Evolutionary conservation across 2,113 vertebrate genomes (phyloP).

Genomic region (Gasterosteus aculeatus): DNA sequence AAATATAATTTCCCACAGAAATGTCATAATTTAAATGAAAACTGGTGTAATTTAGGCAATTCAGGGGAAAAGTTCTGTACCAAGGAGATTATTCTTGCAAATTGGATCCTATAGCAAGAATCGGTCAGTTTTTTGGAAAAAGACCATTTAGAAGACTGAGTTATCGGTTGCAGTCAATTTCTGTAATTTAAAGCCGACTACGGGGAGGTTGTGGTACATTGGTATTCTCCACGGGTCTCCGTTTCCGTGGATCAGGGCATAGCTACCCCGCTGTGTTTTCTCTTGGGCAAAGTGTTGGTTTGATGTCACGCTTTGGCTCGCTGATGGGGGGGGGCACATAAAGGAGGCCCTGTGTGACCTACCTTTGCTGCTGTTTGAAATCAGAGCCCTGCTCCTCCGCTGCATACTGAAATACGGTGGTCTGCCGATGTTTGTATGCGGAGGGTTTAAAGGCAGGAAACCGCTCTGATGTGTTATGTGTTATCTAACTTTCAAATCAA

Average conservation of each 20-base stretch:
- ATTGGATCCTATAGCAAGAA: background rate
- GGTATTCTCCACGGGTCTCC: conserved; percentile 20
- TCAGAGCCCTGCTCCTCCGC: conserved; percentile 22
- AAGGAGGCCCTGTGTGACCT: conserved; percentile 56
- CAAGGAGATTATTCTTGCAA: background rate
- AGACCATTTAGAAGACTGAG: no score
- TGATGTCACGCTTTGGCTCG: conserved; percentile 51
- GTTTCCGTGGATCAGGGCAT: conserved; percentile 17
- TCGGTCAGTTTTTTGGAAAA: background rate
- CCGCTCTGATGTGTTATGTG: conserved; percentile 5
- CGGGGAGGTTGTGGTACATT: conserved; percentile 20
- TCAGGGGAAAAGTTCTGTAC: conserved; percentile 13
- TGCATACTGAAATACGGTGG: conserved; percentile 11
- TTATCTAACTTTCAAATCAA: conserved; percentile 31
- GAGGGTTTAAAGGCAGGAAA: conserved; percentile 32
- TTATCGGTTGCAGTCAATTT: conserved; percentile 32
- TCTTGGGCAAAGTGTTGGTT: conserved; percentile 46
- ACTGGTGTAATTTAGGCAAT: background rate
- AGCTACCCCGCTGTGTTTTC: conserved; percentile 33
- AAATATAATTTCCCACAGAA: background rate
- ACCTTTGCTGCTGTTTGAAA: conserved; percentile 51
- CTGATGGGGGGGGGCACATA: conserved; percentile 54
- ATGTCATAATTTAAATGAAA: conserved; percentile 9
- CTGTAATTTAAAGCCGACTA: conserved; percentile 17
- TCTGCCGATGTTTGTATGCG: conserved; percentile 29